These are phyloP conservation scores for Takifugu bimaculatus DNA, from an alignment of 2,113 vertebrate species.

Conservation along the genomic window DNA sequence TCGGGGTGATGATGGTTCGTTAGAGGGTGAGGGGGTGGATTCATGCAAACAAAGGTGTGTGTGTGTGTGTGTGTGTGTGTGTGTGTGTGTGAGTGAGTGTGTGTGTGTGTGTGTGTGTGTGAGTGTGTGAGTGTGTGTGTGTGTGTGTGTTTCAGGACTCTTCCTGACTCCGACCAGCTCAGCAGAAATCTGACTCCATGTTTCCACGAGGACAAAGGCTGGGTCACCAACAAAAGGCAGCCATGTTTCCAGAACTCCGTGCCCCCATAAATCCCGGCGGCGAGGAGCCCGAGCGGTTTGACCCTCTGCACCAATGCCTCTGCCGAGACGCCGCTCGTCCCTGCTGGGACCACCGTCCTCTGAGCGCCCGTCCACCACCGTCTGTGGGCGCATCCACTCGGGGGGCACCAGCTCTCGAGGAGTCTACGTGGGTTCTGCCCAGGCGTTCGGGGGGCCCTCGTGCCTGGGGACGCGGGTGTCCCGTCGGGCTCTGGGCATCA, in stretches of 20 bases:
- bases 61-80: no score
- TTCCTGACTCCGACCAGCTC: slow-evolving; percentile 30
- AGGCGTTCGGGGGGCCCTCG: slow-evolving; percentile 59
- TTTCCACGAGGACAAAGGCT: slow-evolving; percentile 35
- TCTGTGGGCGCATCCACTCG: slow-evolving; percentile 45
- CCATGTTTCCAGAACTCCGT: slow-evolving; percentile 77
- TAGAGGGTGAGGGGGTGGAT: no score
- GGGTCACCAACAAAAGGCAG: slow-evolving; percentile 60
- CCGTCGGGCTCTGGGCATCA: slow-evolving; percentile 89
- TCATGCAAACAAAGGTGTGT: no score
- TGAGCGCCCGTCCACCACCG: slow-evolving; percentile 26
- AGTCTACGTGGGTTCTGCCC: slow-evolving; percentile 78
- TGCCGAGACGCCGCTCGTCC: background rate
- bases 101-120: no score
- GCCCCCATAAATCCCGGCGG: slow-evolving; percentile 1
- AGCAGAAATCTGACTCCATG: slow-evolving; percentile 20
- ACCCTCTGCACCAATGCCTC: background rate
- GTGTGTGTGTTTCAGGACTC: no score
- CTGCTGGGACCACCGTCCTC: slow-evolving; percentile 1
- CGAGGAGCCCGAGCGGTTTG: background rate
- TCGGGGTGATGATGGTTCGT: no score
- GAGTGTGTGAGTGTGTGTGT: no score
- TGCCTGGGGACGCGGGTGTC: slow-evolving; percentile 83
- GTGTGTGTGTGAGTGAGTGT: no score
- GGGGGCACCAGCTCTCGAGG: slow-evolving; percentile 52